Conservation (phyloP, 1,140 invertebrate species). For the Gryon sp. region DNA sequence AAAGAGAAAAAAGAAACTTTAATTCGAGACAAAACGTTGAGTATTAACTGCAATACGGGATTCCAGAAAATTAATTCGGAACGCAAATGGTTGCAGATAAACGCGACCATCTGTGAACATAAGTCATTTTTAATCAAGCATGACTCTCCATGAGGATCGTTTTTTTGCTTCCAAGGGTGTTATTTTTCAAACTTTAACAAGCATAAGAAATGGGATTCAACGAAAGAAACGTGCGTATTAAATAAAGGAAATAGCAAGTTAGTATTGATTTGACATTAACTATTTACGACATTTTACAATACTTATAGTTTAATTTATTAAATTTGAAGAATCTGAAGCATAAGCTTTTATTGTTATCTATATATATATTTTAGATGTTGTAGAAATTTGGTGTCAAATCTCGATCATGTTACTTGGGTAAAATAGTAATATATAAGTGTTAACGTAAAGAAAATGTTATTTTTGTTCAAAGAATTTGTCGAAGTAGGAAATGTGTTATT, state of each 20-base stretch:
- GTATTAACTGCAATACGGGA: slow-evolving; percentile 1
- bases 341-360: too few relatives aligned
- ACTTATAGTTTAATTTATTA: too few relatives aligned
- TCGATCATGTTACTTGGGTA: too few relatives aligned
- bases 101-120: slow-evolving; percentile 49
- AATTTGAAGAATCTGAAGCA: too few relatives aligned
- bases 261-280: not conserved
- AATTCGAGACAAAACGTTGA: slow-evolving; percentile 2
- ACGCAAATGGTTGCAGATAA: slow-evolving; percentile 53
- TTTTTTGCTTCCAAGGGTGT: slow-evolving; percentile 5
- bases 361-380: too few relatives aligned
- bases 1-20: slow-evolving; percentile 1
- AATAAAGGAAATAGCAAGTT: too few relatives aligned
- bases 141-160: slow-evolving; percentile 17
- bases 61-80: slow-evolving; percentile 56
- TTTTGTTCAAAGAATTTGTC: too few relatives aligned
- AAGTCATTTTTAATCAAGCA: slow-evolving; percentile 55
- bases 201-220: not conserved
- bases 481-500: too few relatives aligned
- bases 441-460: too few relatives aligned
- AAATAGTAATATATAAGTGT: too few relatives aligned
- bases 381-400: too few relatives aligned
- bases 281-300: too few relatives aligned
- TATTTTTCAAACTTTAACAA: slow-evolving; percentile 17
- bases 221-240: not conserved